phyloP scores from a whole-genome alignment of 2,888 invertebrate genomes.

The Caenorhabditis virilis region DNA sequence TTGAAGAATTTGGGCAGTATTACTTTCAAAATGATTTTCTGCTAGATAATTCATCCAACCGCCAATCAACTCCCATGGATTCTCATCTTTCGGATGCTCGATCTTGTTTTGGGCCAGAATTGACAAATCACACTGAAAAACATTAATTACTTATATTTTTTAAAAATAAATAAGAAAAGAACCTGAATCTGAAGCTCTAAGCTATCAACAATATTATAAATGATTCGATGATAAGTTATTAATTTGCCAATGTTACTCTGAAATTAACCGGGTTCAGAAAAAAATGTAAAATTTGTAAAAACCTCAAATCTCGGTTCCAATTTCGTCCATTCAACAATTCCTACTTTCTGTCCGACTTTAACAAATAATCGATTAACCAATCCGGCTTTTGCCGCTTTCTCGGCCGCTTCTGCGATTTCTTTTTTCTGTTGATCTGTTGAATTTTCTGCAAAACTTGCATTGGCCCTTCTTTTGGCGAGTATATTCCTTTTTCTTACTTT shows the following conservation, averaged over 20 bases:
- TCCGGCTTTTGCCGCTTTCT: conserved; percentile 20
- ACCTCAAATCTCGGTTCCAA: conserved; percentile 19
- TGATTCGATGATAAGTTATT: conserved; percentile 21
- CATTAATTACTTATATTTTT: background rate
- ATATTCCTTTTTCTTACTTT: no score
- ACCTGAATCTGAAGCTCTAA: conserved; percentile 22
- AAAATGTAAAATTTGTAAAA: background rate
- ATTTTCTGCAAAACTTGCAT: conserved; percentile 5
- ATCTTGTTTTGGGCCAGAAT: conserved; percentile 7
- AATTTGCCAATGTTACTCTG: conserved; percentile 31
- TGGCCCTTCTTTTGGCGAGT: no score
- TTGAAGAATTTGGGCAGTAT: conserved; percentile 8
- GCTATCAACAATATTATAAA: conserved; percentile 19
- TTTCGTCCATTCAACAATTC: conserved; percentile 22
- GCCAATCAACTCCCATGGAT: conserved; percentile 27
- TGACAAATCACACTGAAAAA: background rate
- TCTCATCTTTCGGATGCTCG: conserved; percentile 5
- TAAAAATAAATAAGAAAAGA: background rate
- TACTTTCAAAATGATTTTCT: conserved; percentile 11
- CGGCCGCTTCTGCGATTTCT: conserved; percentile 16
- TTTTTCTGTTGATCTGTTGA: conserved; percentile 4
- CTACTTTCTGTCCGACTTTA: conserved; percentile 17
- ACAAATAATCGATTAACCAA: conserved; percentile 9
- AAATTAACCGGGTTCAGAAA: background rate
- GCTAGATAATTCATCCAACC: conserved; percentile 26